Conservation (phyloP, 1,140 invertebrate species). For the Papilio aristodemus region DNA sequence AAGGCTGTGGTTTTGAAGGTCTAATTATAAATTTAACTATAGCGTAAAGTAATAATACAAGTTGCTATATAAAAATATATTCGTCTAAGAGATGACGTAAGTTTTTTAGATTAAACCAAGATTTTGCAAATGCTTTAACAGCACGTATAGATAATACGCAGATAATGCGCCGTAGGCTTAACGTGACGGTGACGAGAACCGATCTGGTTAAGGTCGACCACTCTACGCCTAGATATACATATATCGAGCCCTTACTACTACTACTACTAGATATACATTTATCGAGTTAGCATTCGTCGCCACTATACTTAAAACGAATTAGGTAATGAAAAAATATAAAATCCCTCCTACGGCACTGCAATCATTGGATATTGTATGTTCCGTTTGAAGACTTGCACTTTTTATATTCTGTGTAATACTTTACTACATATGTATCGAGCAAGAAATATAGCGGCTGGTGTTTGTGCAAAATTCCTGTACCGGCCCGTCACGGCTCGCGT, state of each 20-base stretch:
- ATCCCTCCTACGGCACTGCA: not conserved
- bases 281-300: not conserved
- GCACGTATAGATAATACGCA: not conserved
- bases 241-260: too few relatives aligned
- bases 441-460: too few relatives aligned
- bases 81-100: not conserved
- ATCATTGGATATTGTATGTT: too few relatives aligned
- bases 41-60: not conserved
- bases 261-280: too few relatives aligned
- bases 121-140: constrained; percentile 25
- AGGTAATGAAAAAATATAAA: not conserved
- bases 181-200: too few relatives aligned
- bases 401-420: too few relatives aligned
- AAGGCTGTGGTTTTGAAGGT: constrained; percentile 59
- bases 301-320: not conserved
- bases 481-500: too few relatives aligned
- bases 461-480: too few relatives aligned
- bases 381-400: too few relatives aligned
- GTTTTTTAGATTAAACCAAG: constrained; percentile 19
- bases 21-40: constrained; percentile 40
- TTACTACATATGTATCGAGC: not conserved
- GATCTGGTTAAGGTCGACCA: too few relatives aligned
- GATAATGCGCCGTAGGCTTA: not conserved
- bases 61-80: constrained; percentile 12
- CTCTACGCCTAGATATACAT: too few relatives aligned